Evolutionary conservation across 2,888 invertebrate species (phyloP), one percentile per base, ranked within the genome.

Genomic region (Gymnosoma rotundatum): DNA sequence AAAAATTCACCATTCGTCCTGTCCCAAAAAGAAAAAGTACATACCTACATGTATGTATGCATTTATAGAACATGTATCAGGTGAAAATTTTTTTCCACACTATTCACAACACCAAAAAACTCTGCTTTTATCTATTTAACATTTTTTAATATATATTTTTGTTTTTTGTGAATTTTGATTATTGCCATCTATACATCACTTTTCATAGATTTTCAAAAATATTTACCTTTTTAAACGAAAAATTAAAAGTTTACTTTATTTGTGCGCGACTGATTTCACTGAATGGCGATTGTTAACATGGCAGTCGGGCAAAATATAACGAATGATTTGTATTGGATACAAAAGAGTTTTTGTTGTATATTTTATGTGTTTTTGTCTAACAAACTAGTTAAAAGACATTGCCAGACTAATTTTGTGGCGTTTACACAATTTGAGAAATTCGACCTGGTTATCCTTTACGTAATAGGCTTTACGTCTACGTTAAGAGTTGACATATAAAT

Each of bases 171-270:
- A 69, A 78, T 20, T 72, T 66, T 60, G 20, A 42, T 61, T n/a
- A 67, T 38, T 45, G 50, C 64, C 56, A 70, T 38, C 80, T 81
- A 32, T 18, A 61, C 83, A 36, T 50, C 73, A 66, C 63, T 18
- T 67, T 72, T 63, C 32, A 58, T 61, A 32, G 36, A 58, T 70
- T 67, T 67, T 45, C 38, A 54, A 48, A 42, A 67, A 87, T 87
- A 88, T 86, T 89, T 88, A 89, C 89, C 89, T 89, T 89, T 86
- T 87, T 87, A 87, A 88, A 74, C 86, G 79, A 87, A 87, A 88
- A 88, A 87, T 86, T 86, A 87, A 83, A 81, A 87, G 54, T 86
- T 86, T 88, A 88, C 18, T 60, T 72, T 72, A 82, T 70, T 60
- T 64, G 83, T 83, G 86, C 88, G 88, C 88, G 88, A 89, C 73